Evolutionary conservation across 2,113 vertebrate genomes (phyloP), one percentile per base, ranked within the genome.

Genomic region (Onychostoma macrolepis): DNA sequence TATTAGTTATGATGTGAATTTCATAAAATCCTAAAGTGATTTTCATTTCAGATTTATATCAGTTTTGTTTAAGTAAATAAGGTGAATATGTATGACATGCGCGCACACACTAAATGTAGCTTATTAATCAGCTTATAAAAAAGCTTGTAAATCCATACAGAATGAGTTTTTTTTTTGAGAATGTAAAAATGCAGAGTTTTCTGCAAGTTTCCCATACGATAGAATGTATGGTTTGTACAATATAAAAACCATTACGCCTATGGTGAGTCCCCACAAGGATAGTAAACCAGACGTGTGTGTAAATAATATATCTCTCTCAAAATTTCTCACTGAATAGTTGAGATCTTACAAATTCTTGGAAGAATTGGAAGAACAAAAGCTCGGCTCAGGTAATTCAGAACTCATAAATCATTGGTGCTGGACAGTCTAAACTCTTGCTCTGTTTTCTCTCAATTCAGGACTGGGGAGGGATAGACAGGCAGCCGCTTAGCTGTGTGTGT

Each of bases 371-470:
- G 85, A 86, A 80, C 77, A 71, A 86, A 36, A 77, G 21, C 45
- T 84, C 13, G 17, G 21, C 33, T 74, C 78, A 76, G 86, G 86
- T 87, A 83, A 83, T 87, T 87, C 28, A 82, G 43, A 65, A 11
- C 86, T 87, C 86, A 83, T 87, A 63, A 87, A 83, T 87, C 86
- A 86, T 56, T 38, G 72, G 71, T 78, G 28, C 56, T 11, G 45
- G 56, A 80, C 56, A 67, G 84, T 89, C 71, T 24, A 11, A 36
- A 45, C 26, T 61, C 43, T 80, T 84, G 30, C 82, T 26, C 77
- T 86, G 85, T 86, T 86, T 86, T 86, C 48, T 74, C 67, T 81
- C 78, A 61, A 5, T 74, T 80, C 19, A 48, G 19, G 28, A 43
- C 17, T 33, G 15, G 36, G 24, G 53, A 48, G 36, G n/a, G 43